Percentiles rank a stretch among this genome's conserved stretches.
Conservation (phyloP, 2,113 vertebrate genomes). For the Cyprinus carpio region DNA sequence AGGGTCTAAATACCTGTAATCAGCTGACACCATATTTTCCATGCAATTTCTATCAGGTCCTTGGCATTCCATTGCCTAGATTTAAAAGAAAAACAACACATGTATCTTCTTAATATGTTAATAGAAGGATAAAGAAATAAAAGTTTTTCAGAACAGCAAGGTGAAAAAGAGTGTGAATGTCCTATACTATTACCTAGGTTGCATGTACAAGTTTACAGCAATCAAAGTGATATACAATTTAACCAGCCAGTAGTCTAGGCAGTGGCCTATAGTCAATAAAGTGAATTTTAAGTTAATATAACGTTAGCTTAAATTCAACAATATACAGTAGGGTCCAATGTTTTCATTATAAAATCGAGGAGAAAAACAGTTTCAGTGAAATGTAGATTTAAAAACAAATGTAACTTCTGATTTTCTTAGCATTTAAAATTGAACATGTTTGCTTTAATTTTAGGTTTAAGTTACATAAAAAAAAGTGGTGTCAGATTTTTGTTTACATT, state of each 20-base stretch:
- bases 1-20: constrained; percentile 74
- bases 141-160: neutral
- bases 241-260: neutral
- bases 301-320: neutral
- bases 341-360: neutral
- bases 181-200: neutral
- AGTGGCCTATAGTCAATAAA: neutral
- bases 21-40: constrained; percentile 73
- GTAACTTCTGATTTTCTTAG: neutral
- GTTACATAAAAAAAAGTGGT: neutral
- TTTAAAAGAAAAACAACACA: constrained; percentile 48
- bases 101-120: neutral
- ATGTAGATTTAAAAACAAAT: neutral
- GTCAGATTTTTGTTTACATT: neutral
- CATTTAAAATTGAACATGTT: neutral
- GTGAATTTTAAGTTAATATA: neutral
- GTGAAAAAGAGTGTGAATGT: neutral
- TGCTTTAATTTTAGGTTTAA: neutral
- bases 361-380: too few species aligned
- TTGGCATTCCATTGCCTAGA: constrained; percentile 77
- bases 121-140: neutral
- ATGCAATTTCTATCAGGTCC: constrained; percentile 65
- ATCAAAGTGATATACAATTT: neutral
- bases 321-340: neutral
- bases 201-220: too few species aligned